These are phyloP conservation scores for Eupithecia tripunctaria DNA, from an alignment of 2,888 invertebrate species.

Conservation along the genomic window DNA sequence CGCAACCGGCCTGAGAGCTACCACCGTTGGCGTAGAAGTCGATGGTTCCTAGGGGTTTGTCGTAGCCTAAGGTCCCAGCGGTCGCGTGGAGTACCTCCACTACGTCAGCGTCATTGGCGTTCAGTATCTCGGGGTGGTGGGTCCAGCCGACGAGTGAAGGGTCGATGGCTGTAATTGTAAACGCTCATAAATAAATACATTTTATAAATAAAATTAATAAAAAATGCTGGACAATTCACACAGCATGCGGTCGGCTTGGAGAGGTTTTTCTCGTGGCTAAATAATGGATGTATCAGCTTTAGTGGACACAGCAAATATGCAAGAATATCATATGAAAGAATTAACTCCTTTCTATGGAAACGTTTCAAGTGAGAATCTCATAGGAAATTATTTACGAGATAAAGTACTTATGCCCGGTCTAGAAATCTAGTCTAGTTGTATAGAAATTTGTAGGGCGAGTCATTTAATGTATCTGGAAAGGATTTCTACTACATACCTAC, in stretches of 20 bases:
- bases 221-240: too few relatives aligned
- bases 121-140: slow-evolving; percentile 65
- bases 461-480: too few relatives aligned
- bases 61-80: slow-evolving; percentile 67
- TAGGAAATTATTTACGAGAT: too few relatives aligned
- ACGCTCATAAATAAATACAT: too few relatives aligned
- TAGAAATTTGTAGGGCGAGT: too few relatives aligned
- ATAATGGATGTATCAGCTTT: not conserved
- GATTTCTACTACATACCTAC: too few relatives aligned
- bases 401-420: not conserved
- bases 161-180: slow-evolving; percentile 65
- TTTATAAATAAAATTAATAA: too few relatives aligned
- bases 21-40: slow-evolving; percentile 80
- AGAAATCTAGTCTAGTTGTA: too few relatives aligned
- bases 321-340: not conserved
- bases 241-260: too few relatives aligned
- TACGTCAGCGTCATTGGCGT: slow-evolving; percentile 59
- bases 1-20: slow-evolving; percentile 64
- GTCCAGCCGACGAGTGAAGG: slow-evolving; percentile 76
- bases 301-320: not conserved
- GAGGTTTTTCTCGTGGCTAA: not conserved
- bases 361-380: too few relatives aligned
- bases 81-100: slow-evolving; percentile 77
- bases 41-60: slow-evolving; percentile 68
- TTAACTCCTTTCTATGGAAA: too few relatives aligned